Conservation (phyloP, 35 echinoderm and acorn worm genomes). For the Patiria miniata region DNA sequence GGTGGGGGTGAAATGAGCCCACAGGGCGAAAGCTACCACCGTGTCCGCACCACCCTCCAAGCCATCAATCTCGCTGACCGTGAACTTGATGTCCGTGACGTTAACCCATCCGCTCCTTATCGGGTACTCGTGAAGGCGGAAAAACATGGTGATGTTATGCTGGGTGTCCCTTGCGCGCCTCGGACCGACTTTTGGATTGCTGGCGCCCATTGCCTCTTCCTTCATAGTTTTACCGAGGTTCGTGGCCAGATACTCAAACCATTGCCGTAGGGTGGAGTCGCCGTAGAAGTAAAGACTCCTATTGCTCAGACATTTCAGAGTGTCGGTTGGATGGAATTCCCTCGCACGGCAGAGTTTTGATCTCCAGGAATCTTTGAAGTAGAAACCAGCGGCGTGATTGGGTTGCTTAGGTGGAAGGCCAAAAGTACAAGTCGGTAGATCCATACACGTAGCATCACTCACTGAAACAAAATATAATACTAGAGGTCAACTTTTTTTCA, state of each 20-base stretch:
- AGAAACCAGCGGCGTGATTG: slow-evolving; percentile 11
- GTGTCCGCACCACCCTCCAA: slow-evolving; percentile 19
- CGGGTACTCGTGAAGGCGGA: slow-evolving; percentile 32
- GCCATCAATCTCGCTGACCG: slow-evolving; percentile 20
- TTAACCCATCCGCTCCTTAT: slow-evolving; percentile 20
- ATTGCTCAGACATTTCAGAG: not conserved
- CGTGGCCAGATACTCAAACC: slow-evolving; percentile 20
- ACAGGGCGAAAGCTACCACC: slow-evolving; percentile 29
- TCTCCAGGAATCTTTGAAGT: slow-evolving; percentile 28
- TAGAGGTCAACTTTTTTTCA: too few species aligned
- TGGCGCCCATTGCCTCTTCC: not conserved
- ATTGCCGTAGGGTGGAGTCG: slow-evolving; percentile 47
- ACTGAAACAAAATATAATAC: too few species aligned
- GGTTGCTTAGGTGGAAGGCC: slow-evolving; percentile 15
- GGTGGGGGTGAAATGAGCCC: slow-evolving; percentile 54
- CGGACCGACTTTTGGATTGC: slow-evolving; percentile 6
- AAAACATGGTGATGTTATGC: not conserved
- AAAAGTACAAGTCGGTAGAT: not conserved
- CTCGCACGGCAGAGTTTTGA: slow-evolving; percentile 7
- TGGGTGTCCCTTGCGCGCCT: not conserved
- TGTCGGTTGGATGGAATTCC: not conserved
- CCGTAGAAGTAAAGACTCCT: slow-evolving; percentile 21
- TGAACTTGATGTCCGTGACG: not conserved
- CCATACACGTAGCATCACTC: too few species aligned
- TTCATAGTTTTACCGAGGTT: slow-evolving; percentile 32